Percentiles rank a stretch among this genome's conserved stretches.
Conservation (phyloP, 1,140 invertebrate species). For the Drosophila sp. region DNA sequence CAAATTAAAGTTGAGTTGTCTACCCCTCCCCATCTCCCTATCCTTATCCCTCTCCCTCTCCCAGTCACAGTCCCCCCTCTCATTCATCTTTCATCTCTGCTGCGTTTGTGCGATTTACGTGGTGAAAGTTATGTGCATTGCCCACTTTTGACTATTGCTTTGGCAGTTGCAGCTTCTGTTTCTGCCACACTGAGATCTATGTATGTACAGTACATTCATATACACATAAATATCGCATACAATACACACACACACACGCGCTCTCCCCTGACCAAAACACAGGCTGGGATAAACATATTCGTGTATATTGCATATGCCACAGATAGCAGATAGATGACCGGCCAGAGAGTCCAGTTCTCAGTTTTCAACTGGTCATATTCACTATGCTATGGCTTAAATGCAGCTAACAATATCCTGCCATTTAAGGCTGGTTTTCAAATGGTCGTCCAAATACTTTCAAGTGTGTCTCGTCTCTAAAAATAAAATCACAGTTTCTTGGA, state of each 20-base stretch:
- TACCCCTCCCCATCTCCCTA: background rate
- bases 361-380: constrained; percentile 6
- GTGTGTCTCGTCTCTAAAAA: no score
- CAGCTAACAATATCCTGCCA: background rate
- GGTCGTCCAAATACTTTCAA: no score
- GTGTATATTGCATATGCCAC: constrained; percentile 55
- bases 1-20: constrained; percentile 41
- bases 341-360: constrained; percentile 5
- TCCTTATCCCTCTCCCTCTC: background rate
- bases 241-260: constrained; percentile 2
- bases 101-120: constrained; percentile 36
- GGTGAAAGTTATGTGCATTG: constrained; percentile 42
- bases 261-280: background rate
- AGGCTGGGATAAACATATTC: constrained; percentile 4
- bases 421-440: background rate
- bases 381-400: background rate
- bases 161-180: constrained; percentile 13
- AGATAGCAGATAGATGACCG: constrained; percentile 61
- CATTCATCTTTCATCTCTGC: constrained; percentile 30
- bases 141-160: constrained; percentile 33
- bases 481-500: no score
- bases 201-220: constrained; percentile 11
- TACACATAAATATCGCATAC: constrained; percentile 37
- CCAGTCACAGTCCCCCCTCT: constrained; percentile 1
- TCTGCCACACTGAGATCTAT: constrained; percentile 4